Conservation (phyloP, 2,888 invertebrate genomes). For the Polymixis lichenea region DNA sequence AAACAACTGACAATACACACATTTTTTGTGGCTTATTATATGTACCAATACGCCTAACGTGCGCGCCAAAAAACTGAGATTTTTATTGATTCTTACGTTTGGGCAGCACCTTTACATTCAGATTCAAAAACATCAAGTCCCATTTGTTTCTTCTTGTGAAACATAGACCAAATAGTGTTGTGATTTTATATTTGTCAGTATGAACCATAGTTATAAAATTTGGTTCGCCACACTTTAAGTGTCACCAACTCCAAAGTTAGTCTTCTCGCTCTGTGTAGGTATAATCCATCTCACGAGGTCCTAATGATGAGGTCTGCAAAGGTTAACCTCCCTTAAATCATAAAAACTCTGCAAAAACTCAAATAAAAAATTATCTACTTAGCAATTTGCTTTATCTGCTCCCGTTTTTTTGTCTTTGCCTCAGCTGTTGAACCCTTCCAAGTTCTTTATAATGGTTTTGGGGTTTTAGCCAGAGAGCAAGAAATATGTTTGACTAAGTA, state of each 20-base stretch:
- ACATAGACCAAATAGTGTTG: no score
- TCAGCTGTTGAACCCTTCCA: slow-evolving; percentile 70
- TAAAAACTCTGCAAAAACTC: slow-evolving; percentile 63
- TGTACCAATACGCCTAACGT: no score
- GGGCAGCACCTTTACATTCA: no score
- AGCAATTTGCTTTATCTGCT: slow-evolving; percentile 69
- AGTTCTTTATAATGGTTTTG: slow-evolving; percentile 73
- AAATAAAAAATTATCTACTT: slow-evolving; percentile 68
- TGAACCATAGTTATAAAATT: no score
- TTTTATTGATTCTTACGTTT: no score
- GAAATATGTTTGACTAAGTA: slow-evolving; percentile 63
- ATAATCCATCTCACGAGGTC: slow-evolving; percentile 38
- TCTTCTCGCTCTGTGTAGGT: not conserved
- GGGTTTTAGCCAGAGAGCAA: slow-evolving; percentile 65
- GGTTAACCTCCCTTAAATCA: slow-evolving; percentile 52
- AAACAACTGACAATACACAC: no score
- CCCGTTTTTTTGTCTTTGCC: slow-evolving; percentile 67
- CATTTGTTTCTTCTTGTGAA: no score
- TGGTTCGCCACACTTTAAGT: not conserved
- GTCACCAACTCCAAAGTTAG: slow-evolving; percentile 3
- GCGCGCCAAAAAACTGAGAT: no score
- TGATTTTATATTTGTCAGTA: no score
- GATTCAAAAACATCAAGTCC: no score
- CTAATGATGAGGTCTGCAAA: slow-evolving; percentile 57
- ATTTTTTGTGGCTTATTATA: no score